A percentile compares a stretch with the other conserved stretches of the same genome.
phyloP scores from a whole-genome alignment of 1,140 invertebrate genomes.

The Gryllus bimaculatus region DNA sequence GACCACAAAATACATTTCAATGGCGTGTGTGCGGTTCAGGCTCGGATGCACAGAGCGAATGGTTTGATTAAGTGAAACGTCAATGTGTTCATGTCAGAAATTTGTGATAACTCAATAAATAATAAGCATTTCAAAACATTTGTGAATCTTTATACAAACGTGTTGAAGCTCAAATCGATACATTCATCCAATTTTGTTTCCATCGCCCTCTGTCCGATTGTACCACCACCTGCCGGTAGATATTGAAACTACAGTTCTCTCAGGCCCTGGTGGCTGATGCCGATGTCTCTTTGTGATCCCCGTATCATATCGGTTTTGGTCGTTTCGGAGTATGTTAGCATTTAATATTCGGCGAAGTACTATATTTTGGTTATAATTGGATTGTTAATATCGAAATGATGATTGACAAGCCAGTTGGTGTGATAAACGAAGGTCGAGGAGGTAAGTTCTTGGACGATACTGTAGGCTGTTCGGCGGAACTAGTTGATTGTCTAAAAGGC shows the following conservation, averaged over 20 bases:
- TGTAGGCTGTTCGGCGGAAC: not conserved
- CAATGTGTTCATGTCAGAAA: no score
- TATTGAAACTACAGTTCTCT: not conserved
- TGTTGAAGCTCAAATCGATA: no score
- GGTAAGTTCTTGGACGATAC: not conserved
- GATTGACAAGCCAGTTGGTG: not conserved
- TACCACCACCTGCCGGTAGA: not conserved
- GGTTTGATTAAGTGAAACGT: no score
- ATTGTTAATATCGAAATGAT: no score
- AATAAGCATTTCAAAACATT: no score
- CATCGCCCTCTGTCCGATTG: not conserved
- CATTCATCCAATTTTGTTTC: not conserved
- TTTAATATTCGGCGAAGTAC: not conserved
- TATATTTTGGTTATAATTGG: no score
- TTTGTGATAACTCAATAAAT: no score
- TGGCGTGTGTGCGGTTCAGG: no score
- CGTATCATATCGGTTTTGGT: not conserved
- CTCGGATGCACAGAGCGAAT: no score
- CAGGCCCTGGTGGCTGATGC: not conserved
- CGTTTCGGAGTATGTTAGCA: not conserved
- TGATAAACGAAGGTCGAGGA: not conserved
- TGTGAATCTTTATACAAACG: no score
- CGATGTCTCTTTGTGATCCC: not conserved
- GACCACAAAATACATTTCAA: no score
- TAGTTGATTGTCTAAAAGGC: constrained; percentile 4